Percentiles rank a stretch among this genome's conserved stretches.
Evolutionary conservation across 2,888 invertebrate species (phyloP).

Genomic region (Imbricaverruca yamaguchii): DNA sequence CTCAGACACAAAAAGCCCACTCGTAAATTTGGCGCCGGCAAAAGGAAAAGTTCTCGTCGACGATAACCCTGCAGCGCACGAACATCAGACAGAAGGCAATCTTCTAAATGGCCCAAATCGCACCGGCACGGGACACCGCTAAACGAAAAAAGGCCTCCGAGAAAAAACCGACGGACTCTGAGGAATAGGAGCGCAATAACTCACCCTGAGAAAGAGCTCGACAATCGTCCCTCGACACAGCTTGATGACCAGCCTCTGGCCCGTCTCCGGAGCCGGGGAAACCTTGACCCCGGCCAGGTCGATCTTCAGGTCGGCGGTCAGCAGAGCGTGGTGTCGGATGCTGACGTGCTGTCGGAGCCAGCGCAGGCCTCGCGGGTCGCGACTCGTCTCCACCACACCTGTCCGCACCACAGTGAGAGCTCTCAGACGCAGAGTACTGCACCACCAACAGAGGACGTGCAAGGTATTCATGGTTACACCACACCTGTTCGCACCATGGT

Average conservation of each 20-base stretch:
- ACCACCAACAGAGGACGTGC: too few relatives aligned
- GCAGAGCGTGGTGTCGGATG: not conserved
- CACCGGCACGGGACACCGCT: too few relatives aligned
- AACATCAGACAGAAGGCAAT: too few relatives aligned
- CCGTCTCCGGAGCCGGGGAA: not conserved
- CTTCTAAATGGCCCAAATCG: too few relatives aligned
- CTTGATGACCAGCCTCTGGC: not conserved
- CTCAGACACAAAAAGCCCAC: too few relatives aligned
- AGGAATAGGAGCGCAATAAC: not conserved
- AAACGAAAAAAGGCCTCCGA: too few relatives aligned
- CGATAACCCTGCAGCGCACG: too few relatives aligned
- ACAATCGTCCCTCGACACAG: not conserved
- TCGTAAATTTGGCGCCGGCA: too few relatives aligned
- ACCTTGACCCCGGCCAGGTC: not conserved
- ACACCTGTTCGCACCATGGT: not conserved
- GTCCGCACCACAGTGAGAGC: not conserved
- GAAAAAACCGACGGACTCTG: too few relatives aligned
- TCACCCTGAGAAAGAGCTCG: not conserved
- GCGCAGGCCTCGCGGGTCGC: not conserved
- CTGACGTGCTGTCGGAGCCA: not conserved
- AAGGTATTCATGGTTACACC: not conserved
- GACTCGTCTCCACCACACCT: conserved; percentile 1
- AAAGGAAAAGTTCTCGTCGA: too few relatives aligned
- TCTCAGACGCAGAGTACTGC: too few relatives aligned
- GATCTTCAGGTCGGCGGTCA: not conserved